Base-by-base conservation (phyloP, 2,888 invertebrate species). In the Galeopsomyia nigrocyanea region DNA sequence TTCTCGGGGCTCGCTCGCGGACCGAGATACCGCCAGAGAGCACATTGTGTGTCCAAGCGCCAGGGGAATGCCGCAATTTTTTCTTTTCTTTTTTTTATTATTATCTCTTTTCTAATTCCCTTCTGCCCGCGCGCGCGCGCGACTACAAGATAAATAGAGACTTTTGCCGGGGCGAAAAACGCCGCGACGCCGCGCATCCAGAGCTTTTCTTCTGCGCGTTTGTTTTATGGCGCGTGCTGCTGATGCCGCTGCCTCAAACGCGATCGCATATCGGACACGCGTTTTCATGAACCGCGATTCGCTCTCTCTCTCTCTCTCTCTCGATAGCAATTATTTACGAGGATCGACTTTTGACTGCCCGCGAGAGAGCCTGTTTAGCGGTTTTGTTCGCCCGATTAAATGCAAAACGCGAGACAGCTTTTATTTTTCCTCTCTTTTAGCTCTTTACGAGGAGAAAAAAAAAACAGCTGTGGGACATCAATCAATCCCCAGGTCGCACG, bases 281-380 rank as follows among this genome's bases (percentile, higher is more conserved):
- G 71, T 71, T 67, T 71, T 51, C 62, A 71, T n/a, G 56, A 16
- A 61, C 47, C 26, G 13, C 19, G n/a, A 46, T 5, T 39, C 57
- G 49, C 16, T 62, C 47, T 61, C n/a, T n/a, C n/a, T n/a, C n/a
- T n/a, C n/a, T n/a, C n/a, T n/a, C n/a, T n/a, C n/a, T n/a, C n/a
- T n/a, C n/a, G n/a, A 71, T 67, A 66, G 66, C 66, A 62, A 71
- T 67, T 68, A 71, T 71, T 71, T 66, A 71, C 61, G 55, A 57
- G 47, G 55, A 17, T n/a, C n/a, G 3, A 5, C 31, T 60, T 68
- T 46, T 61, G 39, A 5, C 49, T 19, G 16, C 31, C 7, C 61
- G 17, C n/a, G 31, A 31, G 3, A 31, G 7, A n/a, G n/a, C n/a
- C 7, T 53, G 26, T 55, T 68, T 26, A 17, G 55, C 55, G 53